Percentiles rank a stretch among this genome's conserved stretches.
Evolutionary conservation across 2,888 invertebrate species (phyloP).

Genomic region (Scaptodrosophila latifasciaeformis): DNA sequence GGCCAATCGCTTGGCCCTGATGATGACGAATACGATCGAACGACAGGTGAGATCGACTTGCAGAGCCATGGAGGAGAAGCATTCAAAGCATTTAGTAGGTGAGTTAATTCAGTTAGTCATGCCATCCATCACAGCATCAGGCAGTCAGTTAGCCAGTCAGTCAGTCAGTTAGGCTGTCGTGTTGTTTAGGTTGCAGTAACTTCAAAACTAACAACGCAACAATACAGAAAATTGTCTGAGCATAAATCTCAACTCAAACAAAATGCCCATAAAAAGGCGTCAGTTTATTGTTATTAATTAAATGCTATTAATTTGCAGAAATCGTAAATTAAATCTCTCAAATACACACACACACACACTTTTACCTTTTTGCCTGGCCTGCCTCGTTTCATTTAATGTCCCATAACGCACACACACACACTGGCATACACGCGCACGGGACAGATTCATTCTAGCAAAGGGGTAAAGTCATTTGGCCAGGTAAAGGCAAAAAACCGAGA

Average conservation of each 20-base stretch:
- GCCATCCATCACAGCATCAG: slow-evolving; percentile 7
- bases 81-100: slow-evolving; percentile 1
- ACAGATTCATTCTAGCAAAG: too few relatives aligned
- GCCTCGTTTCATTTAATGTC: slow-evolving; percentile 35
- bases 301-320: slow-evolving; percentile 69
- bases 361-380: not conserved
- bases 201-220: slow-evolving; percentile 23
- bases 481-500: slow-evolving; percentile 23
- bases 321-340: slow-evolving; percentile 68
- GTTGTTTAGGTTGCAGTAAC: not conserved
- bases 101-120: slow-evolving; percentile 1
- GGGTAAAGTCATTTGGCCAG: slow-evolving; percentile 50
- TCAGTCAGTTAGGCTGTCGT: not conserved
- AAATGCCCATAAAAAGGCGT: slow-evolving; percentile 63
- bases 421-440: slow-evolving; percentile 12
- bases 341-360: slow-evolving; percentile 12
- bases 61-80: too few relatives aligned
- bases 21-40: too few relatives aligned
- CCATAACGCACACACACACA: slow-evolving; percentile 25
- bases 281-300: slow-evolving; percentile 71
- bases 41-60: too few relatives aligned
- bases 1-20: too few relatives aligned
- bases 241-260: slow-evolving; percentile 60
- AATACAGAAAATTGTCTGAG: too few relatives aligned
- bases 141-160: slow-evolving; percentile 2